Conservation (phyloP, 2,113 vertebrate genomes). For the Podarcis muralis region DNA sequence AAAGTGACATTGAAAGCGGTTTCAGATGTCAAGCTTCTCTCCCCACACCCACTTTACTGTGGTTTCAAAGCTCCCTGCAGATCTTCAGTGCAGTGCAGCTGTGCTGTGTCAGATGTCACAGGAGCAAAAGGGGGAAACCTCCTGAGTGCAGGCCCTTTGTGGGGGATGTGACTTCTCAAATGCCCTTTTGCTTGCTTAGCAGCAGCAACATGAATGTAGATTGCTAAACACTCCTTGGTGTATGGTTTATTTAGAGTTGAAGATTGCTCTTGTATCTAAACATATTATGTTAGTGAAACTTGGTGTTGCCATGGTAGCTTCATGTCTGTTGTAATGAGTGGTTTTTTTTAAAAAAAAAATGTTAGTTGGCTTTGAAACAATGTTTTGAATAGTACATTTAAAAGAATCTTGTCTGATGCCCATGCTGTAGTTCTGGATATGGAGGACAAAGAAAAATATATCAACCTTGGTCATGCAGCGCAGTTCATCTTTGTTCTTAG, state of each 20-base stretch:
- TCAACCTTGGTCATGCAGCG: background rate
- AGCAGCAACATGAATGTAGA: background rate
- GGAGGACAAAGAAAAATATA: background rate
- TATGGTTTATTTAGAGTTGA: background rate
- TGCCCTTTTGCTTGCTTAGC: slow-evolving; percentile 32
- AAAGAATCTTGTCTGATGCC: slow-evolving; percentile 13
- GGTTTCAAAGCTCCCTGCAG: fast-evolving
- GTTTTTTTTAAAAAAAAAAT: background rate
- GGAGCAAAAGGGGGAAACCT: fast-evolving
- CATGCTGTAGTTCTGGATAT: background rate
- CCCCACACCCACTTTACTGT: background rate
- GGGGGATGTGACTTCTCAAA: slow-evolving; percentile 46
- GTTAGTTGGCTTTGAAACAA: slow-evolving; percentile 41
- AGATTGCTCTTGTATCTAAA: background rate
- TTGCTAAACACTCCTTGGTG: fast-evolving
- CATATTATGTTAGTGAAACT: background rate
- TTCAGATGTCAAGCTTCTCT: slow-evolving; percentile 63
- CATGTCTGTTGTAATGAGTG: slow-evolving; percentile 10
- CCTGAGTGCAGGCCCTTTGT: background rate
- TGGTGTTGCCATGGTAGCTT: background rate
- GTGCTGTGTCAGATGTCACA: background rate
- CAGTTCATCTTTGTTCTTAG: slow-evolving; percentile 20
- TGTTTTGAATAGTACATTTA: background rate
- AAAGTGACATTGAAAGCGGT: slow-evolving; percentile 76
- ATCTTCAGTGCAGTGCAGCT: background rate